A percentile compares a stretch with the other conserved stretches of the same genome.
Evolutionary conservation across 2,113 vertebrate genomes (phyloP).

Genomic region (Ondatra zibethicus): DNA sequence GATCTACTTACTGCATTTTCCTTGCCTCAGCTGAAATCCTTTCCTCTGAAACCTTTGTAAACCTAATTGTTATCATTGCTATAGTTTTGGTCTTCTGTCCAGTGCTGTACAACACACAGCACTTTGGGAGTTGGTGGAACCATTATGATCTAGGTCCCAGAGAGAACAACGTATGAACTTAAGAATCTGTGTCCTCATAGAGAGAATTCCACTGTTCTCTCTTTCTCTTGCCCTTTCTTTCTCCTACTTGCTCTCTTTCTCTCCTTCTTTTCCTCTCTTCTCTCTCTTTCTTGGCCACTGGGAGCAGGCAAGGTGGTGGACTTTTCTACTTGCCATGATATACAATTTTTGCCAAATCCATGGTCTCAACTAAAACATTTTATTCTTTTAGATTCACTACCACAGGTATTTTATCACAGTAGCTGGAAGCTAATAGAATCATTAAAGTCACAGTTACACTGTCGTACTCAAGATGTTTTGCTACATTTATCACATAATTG

Average conservation of each 20-base stretch:
- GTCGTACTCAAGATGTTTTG: background rate
- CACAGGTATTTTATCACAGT: background rate
- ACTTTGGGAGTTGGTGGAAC: background rate
- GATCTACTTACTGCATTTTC: background rate
- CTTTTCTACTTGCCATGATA: background rate
- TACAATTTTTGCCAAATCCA: background rate
- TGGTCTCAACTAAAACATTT: background rate
- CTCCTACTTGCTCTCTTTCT: background rate
- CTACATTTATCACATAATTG: background rate
- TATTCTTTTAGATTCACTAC: background rate
- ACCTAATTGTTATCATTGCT: background rate
- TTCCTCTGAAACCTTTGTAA: slow-evolving; percentile 2
- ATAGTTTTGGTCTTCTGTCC: background rate
- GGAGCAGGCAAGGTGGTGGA: rapidly evolving
- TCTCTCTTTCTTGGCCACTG: background rate
- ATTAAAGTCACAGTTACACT: background rate
- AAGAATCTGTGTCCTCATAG: background rate
- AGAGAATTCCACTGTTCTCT: rapidly evolving
- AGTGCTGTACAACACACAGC: too few relatives aligned
- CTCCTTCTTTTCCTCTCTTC: background rate
- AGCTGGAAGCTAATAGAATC: background rate
- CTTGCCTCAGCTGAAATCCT: background rate
- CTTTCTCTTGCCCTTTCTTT: background rate
- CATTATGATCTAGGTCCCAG: background rate
- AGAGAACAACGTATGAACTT: background rate